These are phyloP conservation scores for Scaptomyza tumidula DNA, from an alignment of 2,888 invertebrate species.

Conservation along the genomic window DNA sequence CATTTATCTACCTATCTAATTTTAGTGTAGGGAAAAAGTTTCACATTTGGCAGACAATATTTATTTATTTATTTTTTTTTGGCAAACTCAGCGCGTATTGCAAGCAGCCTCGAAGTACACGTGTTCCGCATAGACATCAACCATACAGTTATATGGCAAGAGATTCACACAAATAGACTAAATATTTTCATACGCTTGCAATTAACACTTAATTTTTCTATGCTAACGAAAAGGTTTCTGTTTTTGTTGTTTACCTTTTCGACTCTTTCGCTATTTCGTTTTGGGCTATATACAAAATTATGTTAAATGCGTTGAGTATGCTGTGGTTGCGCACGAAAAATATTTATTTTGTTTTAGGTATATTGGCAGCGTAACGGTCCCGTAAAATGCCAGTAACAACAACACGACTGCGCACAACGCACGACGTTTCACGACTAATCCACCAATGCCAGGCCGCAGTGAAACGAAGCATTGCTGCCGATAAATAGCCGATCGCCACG, in stretches of 20 bases:
- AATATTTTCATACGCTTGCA: constrained; percentile 56
- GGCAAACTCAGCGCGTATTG: constrained; percentile 38
- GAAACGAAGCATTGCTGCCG: constrained; percentile 4
- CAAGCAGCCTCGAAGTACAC: constrained; percentile 55
- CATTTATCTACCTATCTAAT: constrained; percentile 23
- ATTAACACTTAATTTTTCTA: constrained; percentile 62
- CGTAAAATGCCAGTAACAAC: constrained; percentile 7
- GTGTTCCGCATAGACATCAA: constrained; percentile 40
- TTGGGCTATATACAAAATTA: constrained; percentile 19
- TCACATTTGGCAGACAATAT: constrained; percentile 23
- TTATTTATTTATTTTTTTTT: constrained; percentile 34
- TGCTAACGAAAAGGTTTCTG: not conserved
- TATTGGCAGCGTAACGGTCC: constrained; percentile 27
- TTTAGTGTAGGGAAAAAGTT: constrained; percentile 26
- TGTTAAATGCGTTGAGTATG: constrained; percentile 8
- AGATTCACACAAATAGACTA: constrained; percentile 27
- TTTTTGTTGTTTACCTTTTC: constrained; percentile 27
- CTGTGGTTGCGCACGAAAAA: constrained; percentile 14
- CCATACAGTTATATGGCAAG: constrained; percentile 7
- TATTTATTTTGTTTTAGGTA: constrained; percentile 2
- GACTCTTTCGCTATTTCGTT: constrained; percentile 21
- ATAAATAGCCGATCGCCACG: constrained; percentile 68
- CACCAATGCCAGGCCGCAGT: constrained; percentile 28
- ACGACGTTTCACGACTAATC: constrained; percentile 60
- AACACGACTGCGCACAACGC: constrained; percentile 54